A percentile compares a stretch with the other conserved stretches of the same genome.
These are phyloP conservation scores for Theretra japonica DNA, from an alignment of 2,888 invertebrate genomes.

Conservation along the genomic window DNA sequence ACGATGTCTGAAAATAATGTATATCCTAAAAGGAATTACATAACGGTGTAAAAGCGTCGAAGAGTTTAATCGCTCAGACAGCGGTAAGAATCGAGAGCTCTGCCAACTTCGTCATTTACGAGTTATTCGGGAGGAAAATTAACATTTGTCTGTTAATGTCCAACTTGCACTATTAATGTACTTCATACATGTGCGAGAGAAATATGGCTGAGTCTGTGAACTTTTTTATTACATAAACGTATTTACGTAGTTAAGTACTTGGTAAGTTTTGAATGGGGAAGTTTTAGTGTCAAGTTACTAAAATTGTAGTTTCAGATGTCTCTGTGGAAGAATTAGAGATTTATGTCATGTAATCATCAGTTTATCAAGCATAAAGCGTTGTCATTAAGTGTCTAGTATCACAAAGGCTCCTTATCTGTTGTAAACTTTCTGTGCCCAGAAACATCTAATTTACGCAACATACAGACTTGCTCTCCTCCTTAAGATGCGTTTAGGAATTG, in stretches of 20 bases:
- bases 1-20: too few relatives aligned
- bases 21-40: conserved; percentile 4
- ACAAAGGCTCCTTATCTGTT: too few relatives aligned
- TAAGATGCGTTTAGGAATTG: too few relatives aligned
- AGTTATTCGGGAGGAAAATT: conserved; percentile 34
- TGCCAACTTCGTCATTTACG: conserved; percentile 37
- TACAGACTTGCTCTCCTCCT: too few relatives aligned
- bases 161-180: conserved; percentile 29
- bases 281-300: neutral
- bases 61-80: conserved; percentile 36
- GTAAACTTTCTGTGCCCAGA: too few relatives aligned
- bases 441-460: too few relatives aligned
- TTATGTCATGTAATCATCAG: neutral
- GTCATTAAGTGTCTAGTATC: too few relatives aligned
- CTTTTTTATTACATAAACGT: conserved; percentile 7
- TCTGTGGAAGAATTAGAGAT: too few relatives aligned
- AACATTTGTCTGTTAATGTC: conserved; percentile 32
- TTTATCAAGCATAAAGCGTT: too few relatives aligned
- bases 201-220: neutral
- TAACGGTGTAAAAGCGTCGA: conserved; percentile 33
- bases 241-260: neutral
- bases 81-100: conserved; percentile 35
- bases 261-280: neutral
- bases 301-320: too few relatives aligned
- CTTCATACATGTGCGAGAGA: neutral